Conservation (phyloP, 1,140 invertebrate species). For the Caenorhabditis briggsae region DNA sequence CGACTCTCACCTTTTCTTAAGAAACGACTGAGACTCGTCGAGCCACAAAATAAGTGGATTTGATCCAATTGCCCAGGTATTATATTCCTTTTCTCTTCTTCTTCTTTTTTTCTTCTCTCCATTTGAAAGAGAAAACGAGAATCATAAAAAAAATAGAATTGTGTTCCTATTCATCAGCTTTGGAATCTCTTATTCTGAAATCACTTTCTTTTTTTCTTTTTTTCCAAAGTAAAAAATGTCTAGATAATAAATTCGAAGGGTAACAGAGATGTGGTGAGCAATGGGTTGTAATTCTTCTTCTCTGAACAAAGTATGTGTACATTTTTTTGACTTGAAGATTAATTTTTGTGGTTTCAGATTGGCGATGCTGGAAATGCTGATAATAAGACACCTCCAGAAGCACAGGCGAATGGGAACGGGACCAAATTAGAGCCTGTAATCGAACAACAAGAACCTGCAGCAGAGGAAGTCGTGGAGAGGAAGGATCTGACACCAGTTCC, state of each 20-base stretch:
- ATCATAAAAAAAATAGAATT: not conserved
- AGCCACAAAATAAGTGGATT: constrained; percentile 28
- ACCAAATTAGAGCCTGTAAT: not conserved
- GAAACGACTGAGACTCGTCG: too few species aligned
- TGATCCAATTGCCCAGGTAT: constrained; percentile 49
- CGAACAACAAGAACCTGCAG: not conserved
- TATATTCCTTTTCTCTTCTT: constrained; percentile 15
- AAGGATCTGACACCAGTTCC: constrained; percentile 13
- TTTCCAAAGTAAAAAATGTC: not conserved
- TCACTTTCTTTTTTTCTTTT: too few species aligned
- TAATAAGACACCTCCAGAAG: not conserved
- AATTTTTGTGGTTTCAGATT: not conserved
- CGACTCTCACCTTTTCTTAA: too few species aligned
- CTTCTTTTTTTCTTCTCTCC: not conserved
- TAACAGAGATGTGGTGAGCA: constrained; percentile 16
- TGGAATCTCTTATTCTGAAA: not conserved
- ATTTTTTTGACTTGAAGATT: not conserved
- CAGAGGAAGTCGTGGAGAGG: not conserved
- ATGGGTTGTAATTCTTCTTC: constrained; percentile 39
- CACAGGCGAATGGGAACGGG: not conserved
- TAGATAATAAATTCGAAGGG: too few species aligned
- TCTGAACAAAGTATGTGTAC: not conserved
- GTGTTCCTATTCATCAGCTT: constrained; percentile 12
- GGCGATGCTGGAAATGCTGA: not conserved
- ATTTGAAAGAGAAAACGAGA: not conserved